Conservation (phyloP, 2,113 vertebrate species). For the Herpetotheres cachinnans region DNA sequence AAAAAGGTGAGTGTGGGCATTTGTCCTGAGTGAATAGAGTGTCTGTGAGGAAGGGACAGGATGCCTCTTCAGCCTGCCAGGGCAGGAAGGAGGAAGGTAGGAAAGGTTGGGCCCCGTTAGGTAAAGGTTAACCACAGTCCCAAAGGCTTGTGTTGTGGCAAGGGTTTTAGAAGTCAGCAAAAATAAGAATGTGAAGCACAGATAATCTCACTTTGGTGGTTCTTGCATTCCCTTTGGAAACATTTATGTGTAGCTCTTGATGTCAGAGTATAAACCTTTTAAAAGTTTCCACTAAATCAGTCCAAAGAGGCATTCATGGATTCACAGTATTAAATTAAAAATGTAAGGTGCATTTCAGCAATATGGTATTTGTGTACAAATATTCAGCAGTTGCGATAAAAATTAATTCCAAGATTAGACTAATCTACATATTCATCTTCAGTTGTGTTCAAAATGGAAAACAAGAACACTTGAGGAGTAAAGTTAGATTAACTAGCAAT, state of each 20-base stretch:
- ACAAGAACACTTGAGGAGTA: neutral
- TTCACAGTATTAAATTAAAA: neutral
- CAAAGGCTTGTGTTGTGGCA: neutral
- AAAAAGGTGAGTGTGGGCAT: neutral
- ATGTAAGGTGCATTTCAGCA: neutral
- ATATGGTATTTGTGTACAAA: constrained; percentile 20
- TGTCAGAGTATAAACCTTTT: neutral
- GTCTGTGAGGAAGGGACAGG: neutral
- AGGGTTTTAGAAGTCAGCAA: neutral
- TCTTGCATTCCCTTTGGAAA: neutral
- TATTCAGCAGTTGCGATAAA: constrained; percentile 18
- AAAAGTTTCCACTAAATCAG: neutral
- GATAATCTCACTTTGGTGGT: neutral
- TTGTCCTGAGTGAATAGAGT: neutral
- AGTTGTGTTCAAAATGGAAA: neutral
- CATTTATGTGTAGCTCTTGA: neutral
- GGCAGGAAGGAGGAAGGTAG: neutral
- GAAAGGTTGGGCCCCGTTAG: neutral
- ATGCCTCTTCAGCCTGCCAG: neutral
- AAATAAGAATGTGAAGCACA: neutral
- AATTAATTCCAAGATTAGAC: constrained; percentile 36
- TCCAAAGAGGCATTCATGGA: neutral
- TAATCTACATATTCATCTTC: constrained; percentile 31
- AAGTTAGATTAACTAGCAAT: constrained; percentile 1
- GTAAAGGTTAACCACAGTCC: neutral